These are phyloP conservation scores for Apoda limacodes DNA, from an alignment of 2,888 invertebrate genomes.

Conservation along the genomic window DNA sequence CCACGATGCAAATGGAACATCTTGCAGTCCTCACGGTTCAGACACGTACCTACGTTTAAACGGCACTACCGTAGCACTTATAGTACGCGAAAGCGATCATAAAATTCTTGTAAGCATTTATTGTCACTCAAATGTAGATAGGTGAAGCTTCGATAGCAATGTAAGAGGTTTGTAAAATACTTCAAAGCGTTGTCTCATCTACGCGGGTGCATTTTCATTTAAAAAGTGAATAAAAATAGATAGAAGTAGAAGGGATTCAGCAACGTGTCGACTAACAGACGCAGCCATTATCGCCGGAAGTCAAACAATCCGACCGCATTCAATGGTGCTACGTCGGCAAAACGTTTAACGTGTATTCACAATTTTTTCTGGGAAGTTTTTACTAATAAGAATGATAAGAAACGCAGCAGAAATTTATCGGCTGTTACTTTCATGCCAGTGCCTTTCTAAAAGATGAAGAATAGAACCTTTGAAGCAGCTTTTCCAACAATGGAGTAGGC, in stretches of 20 bases:
- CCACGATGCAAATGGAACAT: slow-evolving; percentile 52
- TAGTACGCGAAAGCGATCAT: slow-evolving; percentile 56
- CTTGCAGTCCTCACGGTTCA: slow-evolving; percentile 34
- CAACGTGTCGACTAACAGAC: slow-evolving; percentile 61
- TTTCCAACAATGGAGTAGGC: slow-evolving; percentile 69
- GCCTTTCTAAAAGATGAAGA: slow-evolving; percentile 68
- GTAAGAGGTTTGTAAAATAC: slow-evolving; percentile 39
- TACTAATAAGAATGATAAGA: slow-evolving; percentile 64
- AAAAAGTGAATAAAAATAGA: slow-evolving; percentile 59
- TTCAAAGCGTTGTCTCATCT: slow-evolving; percentile 59
- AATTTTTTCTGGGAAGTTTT: slow-evolving; percentile 56
- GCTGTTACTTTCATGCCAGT: slow-evolving; percentile 69
- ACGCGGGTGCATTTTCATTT: slow-evolving; percentile 64
- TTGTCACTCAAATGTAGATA: slow-evolving; percentile 33
- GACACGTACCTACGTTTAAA: slow-evolving; percentile 30
- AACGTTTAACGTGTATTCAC: slow-evolving; percentile 63
- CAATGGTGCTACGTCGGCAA: slow-evolving; percentile 47
- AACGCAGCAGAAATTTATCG: slow-evolving; percentile 68
- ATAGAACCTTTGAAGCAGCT: slow-evolving; percentile 68
- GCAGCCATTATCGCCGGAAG: slow-evolving; percentile 54
- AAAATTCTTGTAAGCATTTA: slow-evolving; percentile 48
- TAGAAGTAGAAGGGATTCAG: slow-evolving; percentile 62
- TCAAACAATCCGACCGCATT: slow-evolving; percentile 44
- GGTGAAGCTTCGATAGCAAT: slow-evolving; percentile 58
- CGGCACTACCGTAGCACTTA: slow-evolving; percentile 50